Evolutionary conservation across 2,888 invertebrate genomes (phyloP), one percentile per base, ranked within the genome.

Genomic region (Marronus borbonicus): DNA sequence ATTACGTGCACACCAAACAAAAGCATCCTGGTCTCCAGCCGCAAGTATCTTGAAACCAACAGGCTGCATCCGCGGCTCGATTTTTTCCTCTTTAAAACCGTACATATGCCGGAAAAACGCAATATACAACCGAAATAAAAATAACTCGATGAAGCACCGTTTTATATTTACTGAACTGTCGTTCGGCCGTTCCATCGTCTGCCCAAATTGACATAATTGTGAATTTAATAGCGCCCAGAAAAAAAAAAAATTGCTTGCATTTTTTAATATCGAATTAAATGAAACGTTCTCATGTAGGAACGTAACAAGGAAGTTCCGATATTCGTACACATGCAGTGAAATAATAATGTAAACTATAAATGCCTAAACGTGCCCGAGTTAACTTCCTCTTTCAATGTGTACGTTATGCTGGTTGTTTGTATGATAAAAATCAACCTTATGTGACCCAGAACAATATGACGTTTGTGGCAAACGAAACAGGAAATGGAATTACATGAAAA

Each of bases 61-160:
- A 58, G 20, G 55, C 20, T 58, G 20, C 55, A 58, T 58, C 55
- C 55, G 55, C 55, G 20, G 20, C 55, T 1, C 20, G 62, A 62
- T 28, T 62, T 62, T 24, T 62, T 62, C 28, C 28, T 62, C 62
- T 58, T 20, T 58, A 62, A 31, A 62, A 31, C n/a, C 28, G 62
- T 7, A 2, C 62, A 28, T 62, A 62, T 28, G 62, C 28, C 62
- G 62, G 62, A 62, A 62, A 62, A 62, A 62, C 24, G 14, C 10
- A 31, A 62, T 62, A 62, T 31, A 62, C 62, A 62, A 28, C 20
- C 28, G 60, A 62, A 31, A 28, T 31, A 62, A 62, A 62, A 62
- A 62, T 62, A 62, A 62, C 24, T 62, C 28, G 14, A 28, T 31
- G 62, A 58, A 31, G 62, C 31, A 62, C 31, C 62, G 24, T 62